These are phyloP conservation scores for Micrasema longulum DNA, from an alignment of 1,140 invertebrate species.

Conservation along the genomic window DNA sequence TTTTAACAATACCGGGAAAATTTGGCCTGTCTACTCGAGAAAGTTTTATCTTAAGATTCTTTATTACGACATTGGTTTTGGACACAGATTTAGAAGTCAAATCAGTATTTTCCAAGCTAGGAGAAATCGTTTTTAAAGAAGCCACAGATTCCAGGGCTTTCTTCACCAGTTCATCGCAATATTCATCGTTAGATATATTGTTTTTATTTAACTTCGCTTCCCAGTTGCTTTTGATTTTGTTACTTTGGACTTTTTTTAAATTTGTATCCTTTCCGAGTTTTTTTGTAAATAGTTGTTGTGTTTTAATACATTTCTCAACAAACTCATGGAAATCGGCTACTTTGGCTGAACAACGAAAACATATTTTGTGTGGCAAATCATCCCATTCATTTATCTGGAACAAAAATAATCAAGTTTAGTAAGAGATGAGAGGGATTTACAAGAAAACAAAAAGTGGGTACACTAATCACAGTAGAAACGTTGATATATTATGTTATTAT, in stretches of 20 bases:
- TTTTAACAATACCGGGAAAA: conserved; percentile 30
- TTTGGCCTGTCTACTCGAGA: conserved; percentile 5
- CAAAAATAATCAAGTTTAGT: conserved; percentile 20
- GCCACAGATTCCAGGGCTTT: conserved; percentile 60
- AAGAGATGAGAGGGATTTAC: no score
- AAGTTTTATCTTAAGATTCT: conserved; percentile 10
- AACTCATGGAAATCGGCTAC: conserved; percentile 66
- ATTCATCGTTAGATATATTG: conserved; percentile 66
- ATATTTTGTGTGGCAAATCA: conserved; percentile 66
- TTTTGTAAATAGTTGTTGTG: conserved; percentile 59
- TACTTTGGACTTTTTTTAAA: conserved; percentile 54
- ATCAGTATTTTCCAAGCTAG: conserved; percentile 1
- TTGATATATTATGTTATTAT: no score
- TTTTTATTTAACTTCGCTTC: conserved; percentile 63
- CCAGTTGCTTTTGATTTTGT: conserved; percentile 59
- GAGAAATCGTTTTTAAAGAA: no score
- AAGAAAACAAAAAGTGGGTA: no score
- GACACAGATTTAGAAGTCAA: not conserved
- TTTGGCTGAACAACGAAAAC: conserved; percentile 66
- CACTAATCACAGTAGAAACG: no score
- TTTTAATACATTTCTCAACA: conserved; percentile 63
- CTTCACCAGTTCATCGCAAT: conserved; percentile 64
- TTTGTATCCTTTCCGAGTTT: conserved; percentile 57
- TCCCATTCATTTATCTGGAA: conserved; percentile 66
- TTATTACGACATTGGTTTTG: not conserved